Evolutionary conservation across 2,888 invertebrate species (phyloP).

Genomic region (Hartigia nigra): DNA sequence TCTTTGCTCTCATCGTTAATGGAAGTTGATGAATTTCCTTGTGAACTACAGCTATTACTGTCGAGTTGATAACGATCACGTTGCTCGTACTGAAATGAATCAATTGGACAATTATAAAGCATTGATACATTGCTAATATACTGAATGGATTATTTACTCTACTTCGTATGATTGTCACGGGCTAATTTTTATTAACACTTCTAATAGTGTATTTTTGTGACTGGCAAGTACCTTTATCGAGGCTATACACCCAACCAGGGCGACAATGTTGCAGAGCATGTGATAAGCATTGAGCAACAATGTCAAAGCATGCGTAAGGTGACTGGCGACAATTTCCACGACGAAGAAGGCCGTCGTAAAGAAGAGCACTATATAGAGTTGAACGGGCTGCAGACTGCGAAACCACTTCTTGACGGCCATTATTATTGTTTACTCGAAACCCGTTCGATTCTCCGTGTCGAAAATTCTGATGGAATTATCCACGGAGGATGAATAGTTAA

Average conservation of each 20-base stretch:
- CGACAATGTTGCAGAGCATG: constrained; percentile 92
- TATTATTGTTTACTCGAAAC: constrained; percentile 12
- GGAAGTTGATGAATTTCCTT: constrained; percentile 43
- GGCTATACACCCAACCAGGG: constrained; percentile 82
- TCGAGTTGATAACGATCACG: constrained; percentile 32
- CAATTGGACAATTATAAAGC: neutral
- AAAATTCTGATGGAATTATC: neutral
- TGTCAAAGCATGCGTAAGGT: constrained; percentile 91
- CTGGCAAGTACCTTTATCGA: constrained; percentile 77
- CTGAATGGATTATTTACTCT: neutral
- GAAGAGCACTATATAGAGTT: constrained; percentile 78
- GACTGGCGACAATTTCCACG: constrained; percentile 86
- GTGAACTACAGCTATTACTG: constrained; percentile 38
- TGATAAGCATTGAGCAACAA: constrained; percentile 94
- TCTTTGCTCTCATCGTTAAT: constrained; percentile 43
- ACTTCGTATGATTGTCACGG: neutral
- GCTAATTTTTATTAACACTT: neutral
- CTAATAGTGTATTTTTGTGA: neutral
- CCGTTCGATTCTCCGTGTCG: neutral
- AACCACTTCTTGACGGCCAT: constrained; percentile 87
- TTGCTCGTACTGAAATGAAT: constrained; percentile 54
- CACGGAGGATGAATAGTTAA: neutral
- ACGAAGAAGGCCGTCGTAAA: constrained; percentile 82
- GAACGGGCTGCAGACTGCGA: constrained; percentile 79
- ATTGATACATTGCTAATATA: neutral